A percentile compares a stretch with the other conserved stretches of the same genome.
Evolutionary conservation across 2,797 vertebrate species (phyloP).

Genomic region (Platyrinchus mystaceus): DNA sequence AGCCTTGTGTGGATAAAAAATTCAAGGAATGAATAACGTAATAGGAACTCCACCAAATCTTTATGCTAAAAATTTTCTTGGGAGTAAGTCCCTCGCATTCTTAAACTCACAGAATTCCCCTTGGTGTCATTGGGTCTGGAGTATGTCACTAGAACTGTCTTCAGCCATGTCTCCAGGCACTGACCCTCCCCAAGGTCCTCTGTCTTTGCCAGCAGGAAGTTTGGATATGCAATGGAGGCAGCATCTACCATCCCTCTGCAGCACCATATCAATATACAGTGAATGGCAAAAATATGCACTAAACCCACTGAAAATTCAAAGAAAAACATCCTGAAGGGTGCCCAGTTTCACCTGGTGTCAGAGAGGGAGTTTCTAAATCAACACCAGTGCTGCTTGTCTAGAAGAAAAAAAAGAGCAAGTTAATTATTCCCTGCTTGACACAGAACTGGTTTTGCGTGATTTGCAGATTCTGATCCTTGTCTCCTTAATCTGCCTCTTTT

Average conservation of each 20-base stretch:
- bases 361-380: background rate
- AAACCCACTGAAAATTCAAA: background rate
- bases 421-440: slow-evolving; percentile 41
- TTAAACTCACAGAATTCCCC: background rate
- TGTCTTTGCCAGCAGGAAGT: background rate
- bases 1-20: background rate
- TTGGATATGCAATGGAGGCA: background rate
- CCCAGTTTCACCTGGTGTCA: background rate
- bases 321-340: background rate
- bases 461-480: slow-evolving; percentile 55
- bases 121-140: background rate
- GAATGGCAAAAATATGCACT: background rate
- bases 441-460: slow-evolving; percentile 56
- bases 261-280: background rate
- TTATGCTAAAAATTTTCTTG: background rate
- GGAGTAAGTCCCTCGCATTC: background rate
- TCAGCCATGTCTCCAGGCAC: background rate
- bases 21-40: background rate
- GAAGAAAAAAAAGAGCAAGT: slow-evolving; percentile 2
- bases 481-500: slow-evolving; percentile 41
- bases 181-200: background rate
- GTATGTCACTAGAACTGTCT: background rate
- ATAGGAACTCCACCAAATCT: background rate
- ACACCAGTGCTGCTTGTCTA: background rate
- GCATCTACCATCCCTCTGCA: too few species aligned